These are phyloP conservation scores for Archips crataeganus DNA, from an alignment of 2,888 invertebrate genomes.

Conservation along the genomic window DNA sequence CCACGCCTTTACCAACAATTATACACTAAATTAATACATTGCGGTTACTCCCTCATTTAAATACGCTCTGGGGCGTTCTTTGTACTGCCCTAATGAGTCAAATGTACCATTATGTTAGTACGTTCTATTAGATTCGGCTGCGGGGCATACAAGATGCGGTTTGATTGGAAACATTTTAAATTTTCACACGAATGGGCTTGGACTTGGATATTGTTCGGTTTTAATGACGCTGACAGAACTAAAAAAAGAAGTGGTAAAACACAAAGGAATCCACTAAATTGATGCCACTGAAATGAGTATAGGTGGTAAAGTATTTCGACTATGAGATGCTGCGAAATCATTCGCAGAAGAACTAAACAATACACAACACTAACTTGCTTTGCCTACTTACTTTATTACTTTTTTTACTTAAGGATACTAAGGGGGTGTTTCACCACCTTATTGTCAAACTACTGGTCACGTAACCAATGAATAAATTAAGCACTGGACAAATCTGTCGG, in stretches of 20 bases:
- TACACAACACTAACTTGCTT: too few species aligned
- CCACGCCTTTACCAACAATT: constrained; percentile 15
- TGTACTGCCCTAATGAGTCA: constrained; percentile 36
- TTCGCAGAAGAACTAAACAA: too few species aligned
- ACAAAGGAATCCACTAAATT: not conserved
- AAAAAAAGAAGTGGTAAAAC: not conserved
- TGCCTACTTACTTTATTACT: too few species aligned
- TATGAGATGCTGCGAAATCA: too few species aligned
- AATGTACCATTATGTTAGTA: constrained; percentile 40
- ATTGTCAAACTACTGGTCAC: too few species aligned
- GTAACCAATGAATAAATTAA: too few species aligned
- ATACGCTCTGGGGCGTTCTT: constrained; percentile 35
- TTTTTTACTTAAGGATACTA: too few species aligned
- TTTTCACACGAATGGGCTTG: constrained; percentile 8
- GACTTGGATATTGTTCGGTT: not conserved
- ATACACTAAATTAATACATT: constrained; percentile 21
- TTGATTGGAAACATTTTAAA: constrained; percentile 36
- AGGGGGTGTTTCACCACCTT: too few species aligned
- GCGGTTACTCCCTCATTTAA: constrained; percentile 40
- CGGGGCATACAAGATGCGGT: constrained; percentile 66
- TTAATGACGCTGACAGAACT: not conserved
- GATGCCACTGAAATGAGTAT: too few species aligned
- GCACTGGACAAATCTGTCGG: too few species aligned
- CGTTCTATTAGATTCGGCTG: constrained; percentile 78
- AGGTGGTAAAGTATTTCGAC: too few species aligned